Percentiles rank a stretch among this genome's conserved stretches.
phyloP scores from a whole-genome alignment of 2,888 invertebrate genomes.

The Oscheius sp. region DNA sequence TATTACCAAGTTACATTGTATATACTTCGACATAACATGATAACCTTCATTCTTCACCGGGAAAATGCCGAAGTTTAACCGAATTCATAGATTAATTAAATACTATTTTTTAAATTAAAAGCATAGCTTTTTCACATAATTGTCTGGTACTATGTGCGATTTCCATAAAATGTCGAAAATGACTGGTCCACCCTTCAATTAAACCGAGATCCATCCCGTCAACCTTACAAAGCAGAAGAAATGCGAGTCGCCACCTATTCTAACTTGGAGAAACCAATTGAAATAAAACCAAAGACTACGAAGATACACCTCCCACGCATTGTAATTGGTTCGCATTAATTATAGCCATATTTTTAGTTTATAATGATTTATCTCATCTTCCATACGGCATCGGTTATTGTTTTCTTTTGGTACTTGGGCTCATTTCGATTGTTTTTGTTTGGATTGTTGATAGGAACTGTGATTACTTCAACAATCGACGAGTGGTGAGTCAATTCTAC shows the following conservation, averaged over 20 bases:
- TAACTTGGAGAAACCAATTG: neutral
- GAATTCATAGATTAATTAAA: no score
- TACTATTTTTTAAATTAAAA: neutral
- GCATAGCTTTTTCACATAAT: constrained; percentile 1
- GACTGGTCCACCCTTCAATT: constrained; percentile 1
- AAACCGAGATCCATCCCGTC: neutral
- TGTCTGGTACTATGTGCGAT: neutral
- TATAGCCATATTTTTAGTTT: neutral
- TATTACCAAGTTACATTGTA: no score
- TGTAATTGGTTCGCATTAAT: neutral
- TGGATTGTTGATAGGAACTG: neutral
- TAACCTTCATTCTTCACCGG: no score
- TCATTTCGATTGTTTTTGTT: neutral
- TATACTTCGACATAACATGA: no score
- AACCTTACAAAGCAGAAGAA: neutral
- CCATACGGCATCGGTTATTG: neutral
- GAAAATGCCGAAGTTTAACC: no score
- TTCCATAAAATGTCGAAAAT: constrained; percentile 17
- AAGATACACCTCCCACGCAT: neutral
- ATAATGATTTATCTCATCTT: neutral
- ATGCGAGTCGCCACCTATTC: neutral
- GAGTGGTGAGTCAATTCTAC: no score
- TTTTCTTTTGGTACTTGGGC: neutral
- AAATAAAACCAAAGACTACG: neutral
- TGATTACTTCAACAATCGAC: neutral